Evolutionary conservation across 2,113 vertebrate genomes (phyloP).

Genomic region (Morone saxatilis): DNA sequence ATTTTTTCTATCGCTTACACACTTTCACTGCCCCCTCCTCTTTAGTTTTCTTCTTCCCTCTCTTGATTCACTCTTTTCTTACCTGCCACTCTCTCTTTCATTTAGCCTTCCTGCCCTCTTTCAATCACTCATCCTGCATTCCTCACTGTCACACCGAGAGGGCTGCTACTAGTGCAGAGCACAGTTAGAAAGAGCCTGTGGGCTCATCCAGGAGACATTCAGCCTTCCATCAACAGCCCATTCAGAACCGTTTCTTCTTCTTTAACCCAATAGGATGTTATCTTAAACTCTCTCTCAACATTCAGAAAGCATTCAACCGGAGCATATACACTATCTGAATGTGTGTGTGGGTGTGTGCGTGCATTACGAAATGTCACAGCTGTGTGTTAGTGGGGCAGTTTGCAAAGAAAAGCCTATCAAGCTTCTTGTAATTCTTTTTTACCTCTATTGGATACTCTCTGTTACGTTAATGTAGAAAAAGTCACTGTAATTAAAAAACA

Average conservation of each 20-base stretch:
- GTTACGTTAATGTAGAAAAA: background rate
- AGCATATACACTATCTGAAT: background rate
- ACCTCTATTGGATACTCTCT: background rate
- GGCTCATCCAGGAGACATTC: constrained; percentile 30
- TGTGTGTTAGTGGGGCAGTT: constrained; percentile 32
- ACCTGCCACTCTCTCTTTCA: constrained; percentile 8
- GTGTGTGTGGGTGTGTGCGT: background rate
- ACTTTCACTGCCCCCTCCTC: background rate
- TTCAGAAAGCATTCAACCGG: background rate
- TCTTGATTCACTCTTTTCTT: background rate
- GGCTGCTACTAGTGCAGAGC: constrained; percentile 43
- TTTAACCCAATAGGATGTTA: constrained; percentile 17
- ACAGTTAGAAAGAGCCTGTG: constrained; percentile 18
- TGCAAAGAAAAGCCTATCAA: background rate
- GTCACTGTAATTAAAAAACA: background rate
- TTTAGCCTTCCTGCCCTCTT: background rate
- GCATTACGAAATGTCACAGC: background rate
- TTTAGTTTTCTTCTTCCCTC: background rate
- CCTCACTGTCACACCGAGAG: constrained; percentile 27
- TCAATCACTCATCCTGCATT: constrained; percentile 32
- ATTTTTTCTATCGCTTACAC: background rate
- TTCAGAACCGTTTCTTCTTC: constrained; percentile 22
- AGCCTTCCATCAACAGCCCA: constrained; percentile 34
- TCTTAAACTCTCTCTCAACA: constrained; percentile 26
- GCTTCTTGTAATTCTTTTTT: background rate